Conservation (phyloP, 1,140 invertebrate genomes). For the Achatina immaculata region DNA sequence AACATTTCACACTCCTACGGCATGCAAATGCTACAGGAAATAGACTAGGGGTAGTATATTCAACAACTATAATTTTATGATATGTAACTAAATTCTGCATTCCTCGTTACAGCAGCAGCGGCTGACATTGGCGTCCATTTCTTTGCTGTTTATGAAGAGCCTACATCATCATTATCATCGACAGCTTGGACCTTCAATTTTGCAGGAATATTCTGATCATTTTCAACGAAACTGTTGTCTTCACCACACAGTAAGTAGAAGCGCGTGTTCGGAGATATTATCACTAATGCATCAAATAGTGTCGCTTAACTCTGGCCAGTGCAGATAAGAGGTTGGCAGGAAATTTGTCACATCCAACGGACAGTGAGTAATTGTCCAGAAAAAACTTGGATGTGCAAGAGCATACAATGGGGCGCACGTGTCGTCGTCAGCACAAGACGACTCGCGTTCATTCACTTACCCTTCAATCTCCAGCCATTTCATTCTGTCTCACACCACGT, state of each 20-base stretch:
- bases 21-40: too few species aligned
- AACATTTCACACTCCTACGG: too few species aligned
- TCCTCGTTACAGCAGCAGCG: too few species aligned
- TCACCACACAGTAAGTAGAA: neutral
- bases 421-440: neutral
- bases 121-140: too few species aligned
- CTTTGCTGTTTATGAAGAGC: too few species aligned
- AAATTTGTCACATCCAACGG: neutral
- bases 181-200: too few species aligned
- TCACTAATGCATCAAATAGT: neutral
- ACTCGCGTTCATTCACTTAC: conserved; percentile 15
- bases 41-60: too few species aligned
- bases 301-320: neutral
- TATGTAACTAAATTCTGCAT: too few species aligned
- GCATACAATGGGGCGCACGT: conserved; percentile 18
- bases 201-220: too few species aligned
- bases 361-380: conserved; percentile 5
- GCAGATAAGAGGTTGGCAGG: neutral
- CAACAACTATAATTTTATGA: too few species aligned
- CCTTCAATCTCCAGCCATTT: neutral
- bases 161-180: too few species aligned
- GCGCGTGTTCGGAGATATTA: neutral
- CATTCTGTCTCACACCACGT: conserved; percentile 20
- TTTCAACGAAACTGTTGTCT: neutral
- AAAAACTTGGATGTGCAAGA: conserved; percentile 7